Percentiles rank a stretch among this genome's conserved stretches.
These are phyloP conservation scores for Malthinus seriepunctatus DNA, from an alignment of 2,888 invertebrate genomes.

Conservation along the genomic window DNA sequence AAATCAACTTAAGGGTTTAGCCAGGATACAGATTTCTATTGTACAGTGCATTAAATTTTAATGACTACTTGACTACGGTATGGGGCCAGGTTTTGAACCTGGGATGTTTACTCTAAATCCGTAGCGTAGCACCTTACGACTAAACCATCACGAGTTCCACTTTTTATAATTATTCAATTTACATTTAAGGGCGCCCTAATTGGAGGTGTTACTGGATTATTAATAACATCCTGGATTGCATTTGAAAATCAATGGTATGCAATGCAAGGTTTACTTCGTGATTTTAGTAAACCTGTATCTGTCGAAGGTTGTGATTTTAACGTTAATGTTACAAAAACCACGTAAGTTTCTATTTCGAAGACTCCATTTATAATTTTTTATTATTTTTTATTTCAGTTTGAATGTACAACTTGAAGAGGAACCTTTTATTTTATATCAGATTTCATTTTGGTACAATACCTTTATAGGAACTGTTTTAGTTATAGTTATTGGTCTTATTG, in stretches of 20 bases:
- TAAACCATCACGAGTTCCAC: too few species aligned
- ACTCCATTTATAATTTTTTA: background rate
- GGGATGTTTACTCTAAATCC: too few species aligned
- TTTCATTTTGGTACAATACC: conserved; percentile 72
- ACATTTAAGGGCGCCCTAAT: conserved; percentile 6
- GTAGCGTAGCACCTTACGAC: too few species aligned
- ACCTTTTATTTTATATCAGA: conserved; percentile 61
- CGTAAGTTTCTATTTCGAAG: too few species aligned
- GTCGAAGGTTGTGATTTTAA: conserved; percentile 1
- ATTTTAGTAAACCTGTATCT: background rate
- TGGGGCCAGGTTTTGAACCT: background rate
- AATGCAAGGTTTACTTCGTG: background rate
- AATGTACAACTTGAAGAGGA: background rate
- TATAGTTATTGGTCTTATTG: conserved; percentile 63
- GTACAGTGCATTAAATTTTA: too few species aligned
- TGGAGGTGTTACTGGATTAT: background rate
- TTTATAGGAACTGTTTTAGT: conserved; percentile 64
- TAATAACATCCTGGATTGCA: background rate
- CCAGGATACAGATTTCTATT: too few species aligned
- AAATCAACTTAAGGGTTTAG: too few species aligned
- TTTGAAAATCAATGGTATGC: conserved; percentile 1
- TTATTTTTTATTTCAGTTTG: background rate
- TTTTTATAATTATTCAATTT: too few species aligned
- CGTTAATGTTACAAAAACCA: background rate
- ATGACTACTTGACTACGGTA: too few species aligned